A percentile compares a stretch with the other conserved stretches of the same genome.
Evolutionary conservation across 2,888 invertebrate genomes (phyloP).

Genomic region (Aphodius sticticus): DNA sequence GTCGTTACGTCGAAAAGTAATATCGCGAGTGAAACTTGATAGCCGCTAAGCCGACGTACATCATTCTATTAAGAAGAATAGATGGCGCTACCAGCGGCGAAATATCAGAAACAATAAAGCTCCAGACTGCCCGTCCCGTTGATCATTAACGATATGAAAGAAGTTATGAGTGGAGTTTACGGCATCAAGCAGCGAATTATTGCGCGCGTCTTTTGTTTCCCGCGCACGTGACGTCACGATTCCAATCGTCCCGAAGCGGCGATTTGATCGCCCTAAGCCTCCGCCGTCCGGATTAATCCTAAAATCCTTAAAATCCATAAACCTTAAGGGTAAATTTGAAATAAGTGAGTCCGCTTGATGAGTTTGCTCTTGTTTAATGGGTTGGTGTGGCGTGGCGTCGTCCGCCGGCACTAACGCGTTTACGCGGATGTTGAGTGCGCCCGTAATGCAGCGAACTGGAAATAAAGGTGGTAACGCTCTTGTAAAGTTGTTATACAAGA

Average conservation of each 20-base stretch:
- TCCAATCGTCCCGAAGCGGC: neutral
- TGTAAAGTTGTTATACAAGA: too few species aligned
- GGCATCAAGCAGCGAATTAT: slow-evolving; percentile 23
- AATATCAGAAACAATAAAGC: slow-evolving; percentile 49
- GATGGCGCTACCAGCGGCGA: slow-evolving; percentile 39
- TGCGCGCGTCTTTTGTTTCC: neutral
- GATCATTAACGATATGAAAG: slow-evolving; percentile 45
- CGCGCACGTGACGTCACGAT: neutral
- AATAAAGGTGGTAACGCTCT: too few species aligned
- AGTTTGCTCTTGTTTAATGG: too few species aligned
- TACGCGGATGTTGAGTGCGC: too few species aligned
- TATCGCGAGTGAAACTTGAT: slow-evolving; percentile 42
- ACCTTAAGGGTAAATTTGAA: neutral
- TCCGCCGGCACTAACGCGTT: too few species aligned
- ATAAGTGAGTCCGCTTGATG: neutral
- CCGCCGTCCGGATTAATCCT: neutral
- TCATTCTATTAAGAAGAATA: slow-evolving; percentile 45
- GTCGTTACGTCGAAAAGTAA: slow-evolving; percentile 32
- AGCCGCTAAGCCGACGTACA: slow-evolving; percentile 43
- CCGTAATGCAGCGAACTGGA: too few species aligned
- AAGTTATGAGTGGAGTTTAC: slow-evolving; percentile 41
- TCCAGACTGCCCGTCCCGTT: slow-evolving; percentile 40
- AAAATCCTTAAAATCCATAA: neutral
- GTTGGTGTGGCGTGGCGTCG: too few species aligned
- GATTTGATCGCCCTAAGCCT: neutral